Conservation (phyloP, 2,888 invertebrate genomes). For the Crocallis elinguaria region DNA sequence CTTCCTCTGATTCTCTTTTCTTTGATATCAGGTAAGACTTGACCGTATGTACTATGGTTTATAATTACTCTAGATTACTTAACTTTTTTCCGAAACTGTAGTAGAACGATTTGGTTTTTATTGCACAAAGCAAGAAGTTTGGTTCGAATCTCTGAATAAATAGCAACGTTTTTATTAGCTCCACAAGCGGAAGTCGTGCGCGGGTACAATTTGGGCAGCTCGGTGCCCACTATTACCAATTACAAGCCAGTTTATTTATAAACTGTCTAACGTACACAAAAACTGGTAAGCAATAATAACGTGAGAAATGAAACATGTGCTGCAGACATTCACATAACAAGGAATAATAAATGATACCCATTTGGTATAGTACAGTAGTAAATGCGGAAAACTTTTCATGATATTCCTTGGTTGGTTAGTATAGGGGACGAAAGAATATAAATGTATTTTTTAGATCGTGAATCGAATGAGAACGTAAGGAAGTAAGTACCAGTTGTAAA, state of each 20-base stretch:
- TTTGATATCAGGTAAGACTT: no score
- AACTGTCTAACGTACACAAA: conserved; percentile 24
- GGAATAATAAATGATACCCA: conserved; percentile 6
- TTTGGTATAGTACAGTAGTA: not conserved
- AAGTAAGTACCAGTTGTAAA: no score
- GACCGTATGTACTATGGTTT: no score
- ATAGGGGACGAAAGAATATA: no score
- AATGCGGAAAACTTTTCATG: no score
- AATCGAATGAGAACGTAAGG: no score
- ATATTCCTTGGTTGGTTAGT: no score
- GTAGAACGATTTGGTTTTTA: not conserved
- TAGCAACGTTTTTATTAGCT: conserved; percentile 43
- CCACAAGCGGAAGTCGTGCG: conserved; percentile 43
- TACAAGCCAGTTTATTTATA: conserved; percentile 33
- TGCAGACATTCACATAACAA: conserved; percentile 20
- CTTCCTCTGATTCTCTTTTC: no score
- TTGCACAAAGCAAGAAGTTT: not conserved
- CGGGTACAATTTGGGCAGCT: conserved; percentile 28
- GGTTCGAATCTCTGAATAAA: conserved; percentile 9
- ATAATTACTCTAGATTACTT: no score
- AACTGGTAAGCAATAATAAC: conserved; percentile 27
- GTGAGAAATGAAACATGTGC: conserved; percentile 39
- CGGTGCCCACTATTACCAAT: conserved; percentile 30
- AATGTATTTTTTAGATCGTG: no score
- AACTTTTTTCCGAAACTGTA: not conserved